Evolutionary conservation across 2,113 vertebrate genomes (phyloP).

Genomic region (Myiagra hebetior): DNA sequence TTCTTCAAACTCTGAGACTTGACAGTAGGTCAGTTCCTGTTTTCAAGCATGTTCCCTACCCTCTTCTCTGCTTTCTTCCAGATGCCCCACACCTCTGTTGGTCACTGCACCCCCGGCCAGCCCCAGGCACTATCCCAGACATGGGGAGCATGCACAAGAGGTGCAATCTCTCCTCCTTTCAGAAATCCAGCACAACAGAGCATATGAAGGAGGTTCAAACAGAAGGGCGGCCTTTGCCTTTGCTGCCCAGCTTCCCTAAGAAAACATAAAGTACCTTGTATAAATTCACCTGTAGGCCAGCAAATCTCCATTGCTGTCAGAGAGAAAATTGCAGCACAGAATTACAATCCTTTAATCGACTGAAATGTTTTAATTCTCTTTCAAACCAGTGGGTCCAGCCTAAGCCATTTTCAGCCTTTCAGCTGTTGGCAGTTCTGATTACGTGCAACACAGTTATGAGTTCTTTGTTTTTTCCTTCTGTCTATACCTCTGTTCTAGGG

Average conservation of each 20-base stretch:
- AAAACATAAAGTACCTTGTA: not conserved
- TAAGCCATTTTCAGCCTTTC: not conserved
- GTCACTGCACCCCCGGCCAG: not conserved
- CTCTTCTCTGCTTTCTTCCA: not conserved
- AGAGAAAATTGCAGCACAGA: not conserved
- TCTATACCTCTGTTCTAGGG: not conserved
- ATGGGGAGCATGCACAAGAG: not conserved
- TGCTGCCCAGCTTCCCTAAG: not conserved
- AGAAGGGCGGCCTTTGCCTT: not conserved
- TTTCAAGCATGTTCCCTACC: not conserved
- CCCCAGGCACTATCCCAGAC: not conserved
- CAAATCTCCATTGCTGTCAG: not conserved
- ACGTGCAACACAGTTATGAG: not conserved
- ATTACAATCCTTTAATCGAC: fast-evolving
- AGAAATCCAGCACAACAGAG: not conserved
- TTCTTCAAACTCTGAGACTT: not conserved
- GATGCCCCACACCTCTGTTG: not conserved
- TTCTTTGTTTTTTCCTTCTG: not conserved
- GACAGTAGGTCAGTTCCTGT: not conserved
- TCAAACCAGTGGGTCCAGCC: not conserved
- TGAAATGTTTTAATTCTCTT: not conserved
- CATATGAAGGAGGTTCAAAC: not conserved
- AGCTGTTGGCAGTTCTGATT: not conserved
- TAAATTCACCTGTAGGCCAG: not conserved
- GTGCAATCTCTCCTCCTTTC: not conserved